Evolutionary conservation across 2,113 vertebrate genomes (phyloP).

Genomic region (Arothron firmamentum): DNA sequence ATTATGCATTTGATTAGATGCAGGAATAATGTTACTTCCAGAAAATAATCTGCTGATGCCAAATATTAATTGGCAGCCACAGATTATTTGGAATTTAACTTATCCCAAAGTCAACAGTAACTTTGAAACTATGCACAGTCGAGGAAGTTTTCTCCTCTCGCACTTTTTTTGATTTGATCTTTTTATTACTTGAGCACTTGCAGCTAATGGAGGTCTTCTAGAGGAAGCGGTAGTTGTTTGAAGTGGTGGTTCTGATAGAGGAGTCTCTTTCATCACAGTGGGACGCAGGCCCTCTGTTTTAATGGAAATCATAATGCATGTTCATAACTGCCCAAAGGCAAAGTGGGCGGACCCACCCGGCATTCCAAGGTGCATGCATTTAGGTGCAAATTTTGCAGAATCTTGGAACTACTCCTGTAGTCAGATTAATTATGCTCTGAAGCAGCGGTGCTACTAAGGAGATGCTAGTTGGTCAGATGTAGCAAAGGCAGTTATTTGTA

Average conservation of each 20-base stretch:
- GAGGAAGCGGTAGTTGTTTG: conserved; percentile 64
- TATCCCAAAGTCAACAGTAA: conserved; percentile 27
- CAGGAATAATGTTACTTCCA: conserved; percentile 34
- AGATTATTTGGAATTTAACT: conserved; percentile 28
- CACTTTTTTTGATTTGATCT: conserved; percentile 47
- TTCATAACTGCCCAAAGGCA: conserved; percentile 63
- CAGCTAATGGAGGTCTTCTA: conserved; percentile 56
- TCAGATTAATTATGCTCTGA: neutral
- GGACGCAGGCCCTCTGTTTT: conserved; percentile 53
- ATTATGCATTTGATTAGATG: conserved; percentile 20
- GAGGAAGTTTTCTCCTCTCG: conserved; percentile 34
- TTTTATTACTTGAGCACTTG: conserved; percentile 67
- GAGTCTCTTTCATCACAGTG: conserved; percentile 69
- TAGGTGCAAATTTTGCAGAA: conserved; percentile 9
- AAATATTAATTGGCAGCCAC: conserved; percentile 30
- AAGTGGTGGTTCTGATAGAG: conserved; percentile 57
- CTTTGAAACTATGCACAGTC: conserved; percentile 31
- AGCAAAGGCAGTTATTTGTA: too few relatives aligned
- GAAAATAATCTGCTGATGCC: conserved; percentile 10
- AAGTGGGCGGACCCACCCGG: conserved; percentile 29
- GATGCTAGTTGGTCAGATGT: too few relatives aligned
- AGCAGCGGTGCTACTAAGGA: neutral
- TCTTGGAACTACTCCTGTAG: neutral
- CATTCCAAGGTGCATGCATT: conserved; percentile 28
- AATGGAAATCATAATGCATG: conserved; percentile 75